A percentile compares a stretch with the other conserved stretches of the same genome.
These are phyloP conservation scores for Phocoena phocoena DNA, from an alignment of 2,113 vertebrate genomes.

Conservation along the genomic window DNA sequence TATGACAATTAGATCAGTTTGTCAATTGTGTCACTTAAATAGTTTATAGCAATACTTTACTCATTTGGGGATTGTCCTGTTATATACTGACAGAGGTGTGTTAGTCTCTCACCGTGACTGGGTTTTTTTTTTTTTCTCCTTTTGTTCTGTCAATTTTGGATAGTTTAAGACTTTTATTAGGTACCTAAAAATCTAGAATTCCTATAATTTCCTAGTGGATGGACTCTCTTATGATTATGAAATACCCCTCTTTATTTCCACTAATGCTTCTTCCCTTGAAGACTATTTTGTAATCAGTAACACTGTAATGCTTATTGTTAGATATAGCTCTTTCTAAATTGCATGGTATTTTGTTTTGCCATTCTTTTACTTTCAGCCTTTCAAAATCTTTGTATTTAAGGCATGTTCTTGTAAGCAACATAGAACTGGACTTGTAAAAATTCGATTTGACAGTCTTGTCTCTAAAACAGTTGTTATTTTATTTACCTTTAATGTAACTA, in stretches of 20 bases:
- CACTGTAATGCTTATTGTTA: not conserved
- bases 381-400: not conserved
- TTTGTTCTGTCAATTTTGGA: not conserved
- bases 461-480: not conserved
- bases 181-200: not conserved
- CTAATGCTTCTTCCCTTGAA: not conserved
- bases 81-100: not conserved
- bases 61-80: not conserved
- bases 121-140: not conserved
- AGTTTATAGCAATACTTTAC: not conserved
- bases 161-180: not conserved
- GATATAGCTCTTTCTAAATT: not conserved
- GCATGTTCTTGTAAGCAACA: not conserved
- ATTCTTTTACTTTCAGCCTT: not conserved
- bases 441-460: not conserved
- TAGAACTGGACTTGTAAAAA: not conserved
- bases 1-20: not conserved
- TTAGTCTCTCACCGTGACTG: not conserved
- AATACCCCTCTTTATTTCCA: not conserved
- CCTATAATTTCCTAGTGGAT: not conserved
- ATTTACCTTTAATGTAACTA: not conserved
- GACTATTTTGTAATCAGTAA: not conserved
- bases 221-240: not conserved
- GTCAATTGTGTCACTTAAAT: not conserved
- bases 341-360: not conserved